Evolutionary conservation across 2,113 vertebrate species (phyloP).

Genomic region (Etia nguti): DNA sequence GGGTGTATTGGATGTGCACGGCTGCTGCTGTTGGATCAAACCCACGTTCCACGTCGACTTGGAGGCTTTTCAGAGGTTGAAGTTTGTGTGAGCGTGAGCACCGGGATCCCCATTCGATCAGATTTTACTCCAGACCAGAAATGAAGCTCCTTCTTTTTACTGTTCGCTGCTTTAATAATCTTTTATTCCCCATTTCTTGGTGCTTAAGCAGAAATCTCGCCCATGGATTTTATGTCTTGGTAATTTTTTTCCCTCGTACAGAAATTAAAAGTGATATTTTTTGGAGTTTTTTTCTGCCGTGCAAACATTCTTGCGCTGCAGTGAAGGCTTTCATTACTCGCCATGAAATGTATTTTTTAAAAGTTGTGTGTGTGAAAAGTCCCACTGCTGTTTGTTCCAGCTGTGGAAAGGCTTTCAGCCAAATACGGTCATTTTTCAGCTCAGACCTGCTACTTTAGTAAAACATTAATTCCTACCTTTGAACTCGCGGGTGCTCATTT

Average conservation of each 20-base stretch:
- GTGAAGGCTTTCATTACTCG: not conserved
- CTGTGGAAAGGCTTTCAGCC: not conserved
- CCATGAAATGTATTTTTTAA: not conserved
- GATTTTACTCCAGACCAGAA: not conserved
- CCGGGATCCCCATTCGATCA: not conserved
- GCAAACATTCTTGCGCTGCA: not conserved
- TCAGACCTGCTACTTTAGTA: not conserved
- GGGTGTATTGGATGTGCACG: not conserved
- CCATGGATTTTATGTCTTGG: not conserved
- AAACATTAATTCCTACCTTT: not conserved
- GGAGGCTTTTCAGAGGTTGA: not conserved
- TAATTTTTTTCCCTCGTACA: not conserved
- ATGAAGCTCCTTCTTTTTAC: not conserved
- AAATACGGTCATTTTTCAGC: not conserved
- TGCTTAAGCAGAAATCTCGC: not conserved
- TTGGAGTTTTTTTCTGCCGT: not conserved
- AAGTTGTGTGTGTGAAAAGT: not conserved
- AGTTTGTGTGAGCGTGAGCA: not conserved
- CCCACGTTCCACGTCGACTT: conserved; percentile 22
- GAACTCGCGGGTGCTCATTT: not conserved
- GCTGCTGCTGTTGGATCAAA: conserved; percentile 4
- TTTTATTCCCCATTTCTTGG: not conserved
- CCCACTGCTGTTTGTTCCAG: not conserved
- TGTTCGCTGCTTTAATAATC: not conserved
- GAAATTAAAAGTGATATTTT: not conserved